Evolutionary conservation across 2,113 vertebrate species (phyloP).

Genomic region (Neoarius graeffei): DNA sequence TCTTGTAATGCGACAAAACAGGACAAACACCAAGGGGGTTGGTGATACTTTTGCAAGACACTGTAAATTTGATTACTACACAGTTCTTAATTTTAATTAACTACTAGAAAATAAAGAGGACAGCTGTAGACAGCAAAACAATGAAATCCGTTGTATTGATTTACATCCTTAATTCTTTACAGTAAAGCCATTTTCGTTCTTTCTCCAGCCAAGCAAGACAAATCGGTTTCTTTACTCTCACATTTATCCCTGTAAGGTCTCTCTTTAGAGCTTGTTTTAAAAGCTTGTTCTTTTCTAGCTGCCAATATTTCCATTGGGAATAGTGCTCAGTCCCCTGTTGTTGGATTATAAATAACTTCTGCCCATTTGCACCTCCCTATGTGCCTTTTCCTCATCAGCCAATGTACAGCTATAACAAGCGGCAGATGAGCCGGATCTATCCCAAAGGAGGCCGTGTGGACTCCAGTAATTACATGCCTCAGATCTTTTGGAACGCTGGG

Average conservation of each 20-base stretch:
- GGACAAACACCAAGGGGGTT: too few species aligned
- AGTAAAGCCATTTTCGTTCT: background rate
- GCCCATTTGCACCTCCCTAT: conserved; percentile 25
- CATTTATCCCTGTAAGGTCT: background rate
- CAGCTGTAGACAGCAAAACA: background rate
- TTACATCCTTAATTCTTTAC: background rate
- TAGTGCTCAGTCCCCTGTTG: conserved; percentile 51
- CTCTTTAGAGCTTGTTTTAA: background rate
- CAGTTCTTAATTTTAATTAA: background rate
- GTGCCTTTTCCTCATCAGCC: conserved; percentile 79
- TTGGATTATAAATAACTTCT: conserved; percentile 68
- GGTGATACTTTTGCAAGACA: too few species aligned
- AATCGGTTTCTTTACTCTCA: background rate
- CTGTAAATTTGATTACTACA: background rate
- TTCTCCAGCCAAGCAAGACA: conserved; percentile 2
- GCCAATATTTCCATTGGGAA: conserved; percentile 6
- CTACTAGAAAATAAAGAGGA: background rate
- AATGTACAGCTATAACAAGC: conserved; percentile 92
- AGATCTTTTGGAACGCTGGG: conserved; percentile 99
- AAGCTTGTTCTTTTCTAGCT: background rate
- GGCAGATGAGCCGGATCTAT: conserved; percentile 99
- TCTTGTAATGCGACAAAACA: too few species aligned
- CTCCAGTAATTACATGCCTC: conserved; percentile 99
- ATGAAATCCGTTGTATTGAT: background rate
- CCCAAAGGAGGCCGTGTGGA: conserved; percentile 98